phyloP scores from a whole-genome alignment of 2,888 invertebrate species.

The Melangyna quadrimaculata region DNA sequence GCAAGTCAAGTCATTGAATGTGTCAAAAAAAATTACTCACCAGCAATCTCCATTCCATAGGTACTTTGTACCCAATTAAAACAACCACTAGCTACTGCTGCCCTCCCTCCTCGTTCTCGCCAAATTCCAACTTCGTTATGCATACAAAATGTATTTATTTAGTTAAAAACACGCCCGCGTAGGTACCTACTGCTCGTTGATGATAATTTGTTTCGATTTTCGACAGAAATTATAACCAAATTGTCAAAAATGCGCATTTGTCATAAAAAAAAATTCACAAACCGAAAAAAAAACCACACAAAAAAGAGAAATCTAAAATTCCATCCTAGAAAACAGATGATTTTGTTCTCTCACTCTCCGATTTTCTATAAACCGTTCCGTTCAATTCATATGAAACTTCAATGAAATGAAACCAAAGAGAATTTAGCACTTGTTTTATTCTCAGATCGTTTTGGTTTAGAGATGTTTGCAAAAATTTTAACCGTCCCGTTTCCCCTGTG shows the following conservation, averaged over 20 bases:
- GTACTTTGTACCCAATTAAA: slow-evolving; percentile 69
- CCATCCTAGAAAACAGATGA: slow-evolving; percentile 67
- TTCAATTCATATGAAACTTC: not conserved
- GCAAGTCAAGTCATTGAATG: not conserved
- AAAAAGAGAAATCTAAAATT: slow-evolving; percentile 46
- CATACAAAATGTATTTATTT: slow-evolving; percentile 52
- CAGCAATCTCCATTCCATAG: slow-evolving; percentile 66
- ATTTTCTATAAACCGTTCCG: not conserved
- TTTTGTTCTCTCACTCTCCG: slow-evolving; percentile 19
- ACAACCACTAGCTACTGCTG: slow-evolving; percentile 44
- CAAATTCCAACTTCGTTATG: slow-evolving; percentile 67
- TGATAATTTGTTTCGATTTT: slow-evolving; percentile 1
- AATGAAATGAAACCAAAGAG: slow-evolving; percentile 22
- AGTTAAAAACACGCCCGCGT: slow-evolving; percentile 11
- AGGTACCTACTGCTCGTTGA: slow-evolving; percentile 18
- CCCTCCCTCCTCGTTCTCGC: slow-evolving; percentile 66
- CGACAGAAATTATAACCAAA: slow-evolving; percentile 19
- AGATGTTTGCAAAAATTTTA: slow-evolving; percentile 2
- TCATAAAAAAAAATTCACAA: slow-evolving; percentile 11
- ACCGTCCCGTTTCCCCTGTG: not conserved
- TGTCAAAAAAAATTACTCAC: slow-evolving; percentile 49
- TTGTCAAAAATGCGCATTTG: slow-evolving; percentile 22
- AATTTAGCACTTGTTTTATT: slow-evolving; percentile 16
- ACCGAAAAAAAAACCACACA: slow-evolving; percentile 20
- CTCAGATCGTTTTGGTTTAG: slow-evolving; percentile 26